Evolutionary conservation across 2,888 invertebrate genomes (phyloP), one percentile per base, ranked within the genome.

Genomic region (Chrysopilus asiliformis): DNA sequence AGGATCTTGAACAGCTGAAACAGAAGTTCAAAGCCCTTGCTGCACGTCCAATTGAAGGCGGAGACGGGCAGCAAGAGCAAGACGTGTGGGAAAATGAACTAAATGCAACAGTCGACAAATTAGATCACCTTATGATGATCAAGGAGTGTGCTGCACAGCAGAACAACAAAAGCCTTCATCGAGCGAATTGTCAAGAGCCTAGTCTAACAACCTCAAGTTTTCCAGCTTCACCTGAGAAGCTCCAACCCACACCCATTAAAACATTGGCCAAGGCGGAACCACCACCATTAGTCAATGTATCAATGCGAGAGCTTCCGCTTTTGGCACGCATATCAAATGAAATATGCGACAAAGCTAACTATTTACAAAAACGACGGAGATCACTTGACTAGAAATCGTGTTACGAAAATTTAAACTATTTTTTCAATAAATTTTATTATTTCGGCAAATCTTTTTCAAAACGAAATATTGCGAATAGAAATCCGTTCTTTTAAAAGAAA

Each of bases 41-140:
- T 0, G 69, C 76, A 3, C 72, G 82, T 43, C 82, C 82, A 0
- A 76, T 79, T 12, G 80, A 82, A 51, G 78, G 77, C 14, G 73
- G 74, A 35, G 79, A 79, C 46, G 74, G 75, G 0, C 77, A 74
- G 3, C 67, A 68, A 43, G 73, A 73, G 36, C 58, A 59, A 19
- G 58, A 61, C 43, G 69, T 74, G 2, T 84, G 83, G 83, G 82
- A 82, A 41, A 65, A 74, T 20, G 84, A 84, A 52, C 56, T 83
- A 6, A 80, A 79, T 54, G 76, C 75, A 32, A 81, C 81, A 0
- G 76, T 82, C n/a, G 75, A 82, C 50, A 81, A 81, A 50, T 59
- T 83, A 4, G 82, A 82, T 55, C 77, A 78, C 47, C 60, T 79
- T 28, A 63, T 79, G 53, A 68, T 79, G 68, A 69, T 77, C 62